A percentile compares a stretch with the other conserved stretches of the same genome.
Conservation (phyloP, 1,140 invertebrate genomes). For the Epicauta chinensis region DNA sequence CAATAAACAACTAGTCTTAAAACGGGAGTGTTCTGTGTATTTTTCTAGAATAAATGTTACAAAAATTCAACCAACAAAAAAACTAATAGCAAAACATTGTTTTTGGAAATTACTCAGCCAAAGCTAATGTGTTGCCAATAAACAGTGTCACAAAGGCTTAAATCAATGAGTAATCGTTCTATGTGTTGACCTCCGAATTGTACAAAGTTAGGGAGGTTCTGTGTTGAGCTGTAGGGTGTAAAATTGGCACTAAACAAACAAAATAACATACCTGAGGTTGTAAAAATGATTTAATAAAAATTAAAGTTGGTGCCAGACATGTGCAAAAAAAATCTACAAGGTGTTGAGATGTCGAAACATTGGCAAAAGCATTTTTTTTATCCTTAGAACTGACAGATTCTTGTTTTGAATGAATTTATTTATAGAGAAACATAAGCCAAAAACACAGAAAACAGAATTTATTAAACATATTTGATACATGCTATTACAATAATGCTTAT, state of each 20-base stretch:
- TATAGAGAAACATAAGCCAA: conserved; percentile 6
- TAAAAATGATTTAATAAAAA: background rate
- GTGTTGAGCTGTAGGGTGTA: too few relatives aligned
- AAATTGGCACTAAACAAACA: conserved; percentile 5
- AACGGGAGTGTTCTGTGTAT: background rate
- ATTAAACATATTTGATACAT: conserved; percentile 7
- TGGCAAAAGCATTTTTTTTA: background rate
- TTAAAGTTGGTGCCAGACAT: conserved; percentile 2
- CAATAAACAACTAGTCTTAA: background rate
- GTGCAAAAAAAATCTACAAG: conserved; percentile 6
- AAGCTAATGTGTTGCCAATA: too few relatives aligned
- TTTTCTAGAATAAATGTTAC: conserved; percentile 30
- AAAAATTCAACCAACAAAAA: background rate
- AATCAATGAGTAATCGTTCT: too few relatives aligned
- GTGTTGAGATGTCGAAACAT: conserved; percentile 1
- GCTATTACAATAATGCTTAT: conserved; percentile 1
- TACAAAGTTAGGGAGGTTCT: too few relatives aligned
- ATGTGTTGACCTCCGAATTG: too few relatives aligned
- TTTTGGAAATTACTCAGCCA: too few relatives aligned
- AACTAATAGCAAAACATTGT: too few relatives aligned
- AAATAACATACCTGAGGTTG: conserved; percentile 11
- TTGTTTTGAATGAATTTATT: too few relatives aligned
- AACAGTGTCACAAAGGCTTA: too few relatives aligned
- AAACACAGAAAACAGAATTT: conserved; percentile 15
- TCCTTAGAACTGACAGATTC: too few relatives aligned